phyloP scores from a whole-genome alignment of 2,888 invertebrate genomes.

The Drosophila meridiana region DNA sequence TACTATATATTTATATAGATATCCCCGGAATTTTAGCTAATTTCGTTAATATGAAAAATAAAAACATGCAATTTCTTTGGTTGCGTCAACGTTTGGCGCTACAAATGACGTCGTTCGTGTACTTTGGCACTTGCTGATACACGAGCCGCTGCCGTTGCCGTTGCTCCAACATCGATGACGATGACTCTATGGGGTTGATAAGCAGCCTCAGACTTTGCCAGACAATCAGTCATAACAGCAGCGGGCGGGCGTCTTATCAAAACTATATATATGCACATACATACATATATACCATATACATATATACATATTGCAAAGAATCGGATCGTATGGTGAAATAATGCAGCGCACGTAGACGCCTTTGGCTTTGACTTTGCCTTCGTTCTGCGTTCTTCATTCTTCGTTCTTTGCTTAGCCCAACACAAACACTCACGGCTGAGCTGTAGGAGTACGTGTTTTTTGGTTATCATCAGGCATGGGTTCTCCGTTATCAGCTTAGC shows the following conservation, averaged over 20 bases:
- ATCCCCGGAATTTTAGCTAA: conserved; percentile 1
- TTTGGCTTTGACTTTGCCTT: conserved; percentile 11
- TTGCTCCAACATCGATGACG: conserved; percentile 20
- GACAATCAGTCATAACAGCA: conserved; percentile 72
- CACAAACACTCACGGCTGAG: conserved; percentile 1
- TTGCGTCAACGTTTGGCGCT: conserved; percentile 4
- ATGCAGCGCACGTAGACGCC: conserved; percentile 69
- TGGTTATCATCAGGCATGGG: conserved; percentile 24
- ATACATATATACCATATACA: background rate
- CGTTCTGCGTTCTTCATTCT: background rate
- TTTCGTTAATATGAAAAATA: conserved; percentile 21
- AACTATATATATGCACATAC: background rate
- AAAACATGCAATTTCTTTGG: background rate
- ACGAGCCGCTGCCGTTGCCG: background rate
- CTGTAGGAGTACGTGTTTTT: conserved; percentile 51
- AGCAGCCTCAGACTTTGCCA: conserved; percentile 47
- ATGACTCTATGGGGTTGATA: conserved; percentile 48
- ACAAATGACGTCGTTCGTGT: conserved; percentile 31
- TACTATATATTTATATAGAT: background rate
- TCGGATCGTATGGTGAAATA: conserved; percentile 62
- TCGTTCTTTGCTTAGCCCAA: background rate
- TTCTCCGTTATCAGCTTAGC: conserved; percentile 47
- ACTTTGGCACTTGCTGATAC: conserved; percentile 50
- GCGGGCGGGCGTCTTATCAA: conserved; percentile 41
- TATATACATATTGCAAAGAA: background rate